Conservation (phyloP, 2,888 invertebrate genomes). For the Cryptus viduatorius region DNA sequence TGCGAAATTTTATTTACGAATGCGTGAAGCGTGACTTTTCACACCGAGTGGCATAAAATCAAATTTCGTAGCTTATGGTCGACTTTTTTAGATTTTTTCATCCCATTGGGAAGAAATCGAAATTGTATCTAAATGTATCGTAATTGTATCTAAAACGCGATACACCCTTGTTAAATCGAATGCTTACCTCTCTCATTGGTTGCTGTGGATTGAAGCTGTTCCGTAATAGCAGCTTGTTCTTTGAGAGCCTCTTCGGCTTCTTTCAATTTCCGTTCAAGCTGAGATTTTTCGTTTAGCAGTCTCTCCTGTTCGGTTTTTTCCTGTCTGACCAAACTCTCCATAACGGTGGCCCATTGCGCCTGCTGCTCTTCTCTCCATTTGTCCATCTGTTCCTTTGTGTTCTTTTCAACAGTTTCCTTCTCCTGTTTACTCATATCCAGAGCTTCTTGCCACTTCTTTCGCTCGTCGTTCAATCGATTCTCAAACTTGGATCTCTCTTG, state of each 20-base stretch:
- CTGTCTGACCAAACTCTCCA: conserved; percentile 84
- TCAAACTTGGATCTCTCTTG: conserved; percentile 86
- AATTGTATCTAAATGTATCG: too few species aligned
- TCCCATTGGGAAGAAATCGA: too few species aligned
- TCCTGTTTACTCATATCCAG: conserved; percentile 84
- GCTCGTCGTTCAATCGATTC: conserved; percentile 85
- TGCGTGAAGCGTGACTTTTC: too few species aligned
- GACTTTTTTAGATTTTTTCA: too few species aligned
- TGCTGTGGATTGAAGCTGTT: conserved; percentile 81
- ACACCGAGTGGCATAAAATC: too few species aligned
- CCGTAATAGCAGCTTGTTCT: conserved; percentile 83
- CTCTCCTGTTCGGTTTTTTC: conserved; percentile 84
- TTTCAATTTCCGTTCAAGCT: conserved; percentile 81
- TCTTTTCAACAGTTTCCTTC: conserved; percentile 85
- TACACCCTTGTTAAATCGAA: not conserved
- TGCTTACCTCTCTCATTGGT: conserved; percentile 84
- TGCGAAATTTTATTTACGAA: too few species aligned
- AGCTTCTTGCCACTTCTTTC: conserved; percentile 86
- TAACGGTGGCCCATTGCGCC: conserved; percentile 84
- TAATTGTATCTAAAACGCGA: too few species aligned
- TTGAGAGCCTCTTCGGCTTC: conserved; percentile 84
- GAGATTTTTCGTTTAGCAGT: conserved; percentile 83
- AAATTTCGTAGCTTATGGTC: too few species aligned
- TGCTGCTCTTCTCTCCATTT: conserved; percentile 85
- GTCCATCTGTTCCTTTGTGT: conserved; percentile 85